Evolutionary conservation across 2,888 invertebrate species (phyloP), one percentile per base, ranked within the genome.

Genomic region (Diarsia rubi): DNA sequence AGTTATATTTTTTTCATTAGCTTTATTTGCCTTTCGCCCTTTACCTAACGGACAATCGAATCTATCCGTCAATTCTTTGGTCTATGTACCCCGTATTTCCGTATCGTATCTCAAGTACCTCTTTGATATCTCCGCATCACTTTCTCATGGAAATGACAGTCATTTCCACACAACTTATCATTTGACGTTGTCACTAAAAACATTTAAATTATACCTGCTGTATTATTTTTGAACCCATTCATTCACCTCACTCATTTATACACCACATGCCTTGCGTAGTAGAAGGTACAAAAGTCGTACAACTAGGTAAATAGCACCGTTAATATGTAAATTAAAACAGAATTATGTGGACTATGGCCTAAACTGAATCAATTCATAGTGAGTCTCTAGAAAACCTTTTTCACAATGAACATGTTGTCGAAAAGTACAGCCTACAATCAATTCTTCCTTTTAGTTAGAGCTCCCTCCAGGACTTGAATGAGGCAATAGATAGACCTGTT

Each of bases 271-370:
- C 27, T 0, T 27, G 31, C 27, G 19, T 9, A 27, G 19, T 19
- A 9, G 31, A 31, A 27, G 27, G 27, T 27, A 31, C 27, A 31
- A 59, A 31, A 9, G 57, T 31, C 19, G 19, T 31, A 19, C 6
- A 59, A 31, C 27, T 59, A n/a, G n/a, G n/a, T n/a, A 19, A 19
- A 21, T 31, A 31, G 14, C 21, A 67, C 6, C 6, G 31, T 60
- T 44, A 31, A 21, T 44, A 75, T 75, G 75, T 24, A 45, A 75
- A 75, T 75, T 60, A 31, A 27, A 42, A 57, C 19, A 16, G 16
- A 27, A 47, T 8, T 27, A 47, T 66, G 4, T 4, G 49, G 24
- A 60, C 69, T 52, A 49, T 75, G 76, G 6, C 59, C 44, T 45
- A 16, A 27, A 19, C 14, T 59, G 12, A 75, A 75, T n/a, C 3